A percentile compares a stretch with the other conserved stretches of the same genome.
These are phyloP conservation scores for Eupsilia transversa DNA, from an alignment of 2,888 invertebrate genomes.

Conservation along the genomic window DNA sequence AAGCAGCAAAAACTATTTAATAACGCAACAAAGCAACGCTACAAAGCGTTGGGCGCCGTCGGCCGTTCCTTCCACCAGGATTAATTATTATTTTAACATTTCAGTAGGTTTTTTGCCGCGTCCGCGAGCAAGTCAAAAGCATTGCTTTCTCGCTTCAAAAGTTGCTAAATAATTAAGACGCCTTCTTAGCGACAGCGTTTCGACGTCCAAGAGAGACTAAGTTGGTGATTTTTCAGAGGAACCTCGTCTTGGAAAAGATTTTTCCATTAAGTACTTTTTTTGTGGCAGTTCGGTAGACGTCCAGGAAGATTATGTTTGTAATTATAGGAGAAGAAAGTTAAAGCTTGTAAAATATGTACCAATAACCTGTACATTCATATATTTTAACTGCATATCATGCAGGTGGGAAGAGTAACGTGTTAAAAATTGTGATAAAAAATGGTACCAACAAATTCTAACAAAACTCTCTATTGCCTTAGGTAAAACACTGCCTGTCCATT, in stretches of 20 bases:
- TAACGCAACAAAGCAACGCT: conserved; percentile 85
- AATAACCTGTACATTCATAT: too few relatives aligned
- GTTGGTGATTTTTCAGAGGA: conserved; percentile 78
- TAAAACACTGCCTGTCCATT: conserved; percentile 97
- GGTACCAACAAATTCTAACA: not conserved
- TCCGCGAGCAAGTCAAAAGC: conserved; percentile 88
- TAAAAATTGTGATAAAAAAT: not conserved
- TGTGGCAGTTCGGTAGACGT: conserved; percentile 35
- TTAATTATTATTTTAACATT: conserved; percentile 91
- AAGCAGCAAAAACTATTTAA: conserved; percentile 89
- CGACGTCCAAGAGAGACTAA: conserved; percentile 78
- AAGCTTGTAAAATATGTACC: not conserved
- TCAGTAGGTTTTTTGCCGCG: conserved; percentile 86
- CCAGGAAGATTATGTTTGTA: conserved; percentile 51
- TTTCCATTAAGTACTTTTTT: conserved; percentile 67
- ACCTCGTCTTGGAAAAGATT: conserved; percentile 58
- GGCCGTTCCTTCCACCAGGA: conserved; percentile 82
- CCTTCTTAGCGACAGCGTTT: conserved; percentile 85
- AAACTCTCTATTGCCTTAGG: conserved; percentile 74
- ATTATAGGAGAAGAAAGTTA: not conserved
- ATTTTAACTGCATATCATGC: not conserved
- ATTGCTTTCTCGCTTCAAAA: conserved; percentile 88
- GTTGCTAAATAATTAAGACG: conserved; percentile 89
- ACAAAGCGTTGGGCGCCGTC: conserved; percentile 76
- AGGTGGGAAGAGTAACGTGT: not conserved